These are phyloP conservation scores for Nansenia antarctica DNA, from an alignment of 2,113 vertebrate species.

Conservation along the genomic window DNA sequence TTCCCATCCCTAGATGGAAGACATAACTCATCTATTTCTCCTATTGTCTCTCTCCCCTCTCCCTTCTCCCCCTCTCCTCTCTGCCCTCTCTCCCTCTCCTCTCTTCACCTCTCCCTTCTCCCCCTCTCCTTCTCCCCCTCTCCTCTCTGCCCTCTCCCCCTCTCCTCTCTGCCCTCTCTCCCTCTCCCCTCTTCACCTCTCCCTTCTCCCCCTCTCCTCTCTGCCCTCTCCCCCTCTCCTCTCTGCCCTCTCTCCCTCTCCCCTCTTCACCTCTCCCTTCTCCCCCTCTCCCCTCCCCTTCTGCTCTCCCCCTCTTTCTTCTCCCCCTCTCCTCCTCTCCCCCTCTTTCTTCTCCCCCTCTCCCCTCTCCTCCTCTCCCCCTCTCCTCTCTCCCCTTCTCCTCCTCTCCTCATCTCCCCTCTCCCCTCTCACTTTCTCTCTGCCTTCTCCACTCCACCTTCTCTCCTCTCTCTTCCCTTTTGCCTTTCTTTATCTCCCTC, in stretches of 20 bases:
- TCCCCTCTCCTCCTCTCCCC: not conserved
- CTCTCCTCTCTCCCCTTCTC: not conserved
- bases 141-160: not conserved
- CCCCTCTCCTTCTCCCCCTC: not conserved
- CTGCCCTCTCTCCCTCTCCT: not conserved
- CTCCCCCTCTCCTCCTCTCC: not conserved
- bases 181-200: not conserved
- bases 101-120: not conserved
- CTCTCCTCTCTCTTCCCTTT: no score
- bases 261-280: no score
- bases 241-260: no score
- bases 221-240: slow-evolving; percentile 30
- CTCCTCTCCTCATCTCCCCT: not conserved
- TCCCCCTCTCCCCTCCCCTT: no score
- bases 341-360: no score
- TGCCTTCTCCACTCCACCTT: no score
- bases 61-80: not conserved
- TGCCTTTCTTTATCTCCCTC: no score
- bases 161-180: not conserved
- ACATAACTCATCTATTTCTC: not conserved
- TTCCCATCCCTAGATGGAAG: no score
- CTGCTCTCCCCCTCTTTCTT: not conserved
- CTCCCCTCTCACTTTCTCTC: slow-evolving; percentile 29
- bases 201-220: not conserved
- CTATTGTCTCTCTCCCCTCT: not conserved